Evolutionary conservation across 1,140 invertebrate genomes (phyloP).

Genomic region (Trichonephila inaurata): DNA sequence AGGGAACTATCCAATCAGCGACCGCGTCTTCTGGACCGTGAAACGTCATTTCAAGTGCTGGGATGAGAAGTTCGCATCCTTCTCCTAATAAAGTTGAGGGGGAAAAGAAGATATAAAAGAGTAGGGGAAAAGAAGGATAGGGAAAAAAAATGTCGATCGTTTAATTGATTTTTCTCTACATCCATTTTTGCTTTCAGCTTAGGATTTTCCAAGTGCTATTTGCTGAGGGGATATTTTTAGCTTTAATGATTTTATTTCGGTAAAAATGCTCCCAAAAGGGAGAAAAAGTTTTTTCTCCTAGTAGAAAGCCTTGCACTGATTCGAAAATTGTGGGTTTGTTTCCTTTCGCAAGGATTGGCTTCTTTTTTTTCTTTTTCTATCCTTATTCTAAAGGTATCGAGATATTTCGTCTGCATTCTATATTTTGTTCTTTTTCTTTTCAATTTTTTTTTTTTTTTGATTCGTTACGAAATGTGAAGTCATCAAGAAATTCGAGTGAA

Average conservation of each 20-base stretch:
- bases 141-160: conserved; percentile 37
- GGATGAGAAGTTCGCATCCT: conserved; percentile 65
- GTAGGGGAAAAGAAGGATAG: neutral
- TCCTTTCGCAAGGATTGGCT: conserved; percentile 15
- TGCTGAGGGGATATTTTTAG: conserved; percentile 38
- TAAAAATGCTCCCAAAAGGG: conserved; percentile 5
- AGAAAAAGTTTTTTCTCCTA: neutral
- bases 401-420: neutral
- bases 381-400: conserved; percentile 9
- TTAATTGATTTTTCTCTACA: conserved; percentile 73
- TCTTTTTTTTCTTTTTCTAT: neutral
- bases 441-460: conserved; percentile 13
- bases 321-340: conserved; percentile 64
- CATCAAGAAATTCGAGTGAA: conserved; percentile 17
- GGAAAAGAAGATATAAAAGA: conserved; percentile 42
- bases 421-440: neutral
- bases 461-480: conserved; percentile 43
- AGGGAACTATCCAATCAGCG: conserved; percentile 65
- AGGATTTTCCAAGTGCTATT: neutral
- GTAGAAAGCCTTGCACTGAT: conserved; percentile 16
- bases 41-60: conserved; percentile 65
- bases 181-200: conserved; percentile 62
- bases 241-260: conserved; percentile 63
- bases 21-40: conserved; percentile 59
- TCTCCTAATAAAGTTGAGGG: conserved; percentile 71